phyloP scores from a whole-genome alignment of 2,113 vertebrate genomes.

The Neogobius melanostomus region DNA sequence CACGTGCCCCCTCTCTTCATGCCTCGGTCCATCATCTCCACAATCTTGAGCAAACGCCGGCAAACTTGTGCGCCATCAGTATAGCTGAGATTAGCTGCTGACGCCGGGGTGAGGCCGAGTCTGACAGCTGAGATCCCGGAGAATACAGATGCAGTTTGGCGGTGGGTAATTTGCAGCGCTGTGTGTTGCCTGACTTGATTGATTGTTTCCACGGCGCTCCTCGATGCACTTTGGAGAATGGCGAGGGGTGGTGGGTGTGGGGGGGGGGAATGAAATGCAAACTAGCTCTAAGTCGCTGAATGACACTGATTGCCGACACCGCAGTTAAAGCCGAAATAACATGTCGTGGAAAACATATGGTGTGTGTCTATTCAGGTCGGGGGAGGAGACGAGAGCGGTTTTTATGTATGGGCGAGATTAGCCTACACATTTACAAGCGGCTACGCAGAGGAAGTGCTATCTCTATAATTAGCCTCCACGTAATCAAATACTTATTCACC shows the following conservation, averaged over 20 bases:
- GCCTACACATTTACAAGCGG: slow-evolving; percentile 10
- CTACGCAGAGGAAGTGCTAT: slow-evolving; percentile 11
- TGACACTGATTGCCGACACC: slow-evolving; percentile 22
- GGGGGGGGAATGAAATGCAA: slow-evolving; percentile 16
- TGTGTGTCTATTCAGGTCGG: slow-evolving; percentile 3
- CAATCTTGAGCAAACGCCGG: not conserved
- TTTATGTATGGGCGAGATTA: not conserved
- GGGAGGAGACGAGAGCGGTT: not conserved
- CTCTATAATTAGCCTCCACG: slow-evolving; percentile 21
- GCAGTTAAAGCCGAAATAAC: slow-evolving; percentile 7
- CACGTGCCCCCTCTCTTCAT: no score
- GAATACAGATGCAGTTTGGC: slow-evolving; percentile 36
- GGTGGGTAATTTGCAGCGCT: slow-evolving; percentile 48
- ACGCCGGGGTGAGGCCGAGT: slow-evolving; percentile 2
- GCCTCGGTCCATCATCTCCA: not conserved
- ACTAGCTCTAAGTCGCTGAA: slow-evolving; percentile 27
- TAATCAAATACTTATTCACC: slow-evolving; percentile 22
- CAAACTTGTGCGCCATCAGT: not conserved
- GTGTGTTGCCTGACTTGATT: slow-evolving; percentile 50
- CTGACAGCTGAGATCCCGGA: slow-evolving; percentile 45
- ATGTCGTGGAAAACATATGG: slow-evolving; percentile 1
- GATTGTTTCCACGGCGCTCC: slow-evolving; percentile 50
- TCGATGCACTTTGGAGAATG: slow-evolving; percentile 38
- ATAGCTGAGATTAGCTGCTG: not conserved
- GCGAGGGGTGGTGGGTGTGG: not conserved